Base-by-base conservation (phyloP, 2,888 invertebrate species). In the Microchrysa polita region DNA sequence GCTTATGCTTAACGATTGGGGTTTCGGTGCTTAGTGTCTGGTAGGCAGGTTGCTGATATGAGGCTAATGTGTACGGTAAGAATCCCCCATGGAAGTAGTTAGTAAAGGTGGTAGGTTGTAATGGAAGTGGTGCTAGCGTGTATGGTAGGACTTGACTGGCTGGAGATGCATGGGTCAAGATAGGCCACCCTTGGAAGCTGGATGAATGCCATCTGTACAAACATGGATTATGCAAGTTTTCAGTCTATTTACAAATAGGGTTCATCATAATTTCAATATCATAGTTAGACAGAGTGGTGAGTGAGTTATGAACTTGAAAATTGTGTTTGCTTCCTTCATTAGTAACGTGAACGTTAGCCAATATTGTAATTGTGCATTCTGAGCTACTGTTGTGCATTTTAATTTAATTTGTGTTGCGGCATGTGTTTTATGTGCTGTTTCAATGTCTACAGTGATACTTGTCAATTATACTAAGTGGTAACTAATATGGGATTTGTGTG, bases 101-200 rank as follows among this genome's bases (percentile, higher is more conserved):
- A 1, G 67, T 10, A 27, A 52, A 12, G 20, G 63, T 34, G 48
- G 22, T 59, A n/a, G 71, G 59, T 20, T 71, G 71, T n/a, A 42
- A 20, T 5, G 27, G 27, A 5, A 23, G 34, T 59, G 71, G 59
- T 1, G 52, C 63, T 18, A 61, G 16, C 1, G 61, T 34, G 34
- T 52, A 42, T 14, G 67, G 73, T 14, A 61, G 23, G 22, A 55
- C 65, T 42, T 44, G 61, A 71, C 53, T 63, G 16, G 74, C 27
- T 20, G 73, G 40, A 44, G 59, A 59, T 14, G 65, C 61, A 5
- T 75, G 52, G 10, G 60, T 48, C 12, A 73, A 48, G 34, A 74
- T 76, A 53, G 83, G 82, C 84, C 84, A 84, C 61, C 79, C 74
- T 74, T 81, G 80, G 44, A 83, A 67, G 75, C 79, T 81, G 73